Conservation (phyloP, 2,888 invertebrate species). For the Spodoptera exigua region DNA sequence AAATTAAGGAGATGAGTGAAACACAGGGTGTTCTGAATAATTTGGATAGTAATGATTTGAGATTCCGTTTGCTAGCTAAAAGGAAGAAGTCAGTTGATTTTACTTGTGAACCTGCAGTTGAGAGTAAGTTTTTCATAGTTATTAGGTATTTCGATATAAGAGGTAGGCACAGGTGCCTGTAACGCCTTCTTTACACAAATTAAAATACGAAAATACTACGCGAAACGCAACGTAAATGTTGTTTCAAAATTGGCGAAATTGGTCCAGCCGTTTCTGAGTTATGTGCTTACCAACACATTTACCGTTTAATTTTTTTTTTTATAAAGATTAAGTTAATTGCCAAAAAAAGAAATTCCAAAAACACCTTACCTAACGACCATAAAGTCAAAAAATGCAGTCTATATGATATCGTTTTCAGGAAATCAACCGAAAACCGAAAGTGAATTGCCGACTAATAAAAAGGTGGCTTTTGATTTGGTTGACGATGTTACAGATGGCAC, state of each 20-base stretch:
- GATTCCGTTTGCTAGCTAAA: slow-evolving; percentile 66
- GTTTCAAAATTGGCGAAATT: no score
- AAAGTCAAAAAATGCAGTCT: no score
- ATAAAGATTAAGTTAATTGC: no score
- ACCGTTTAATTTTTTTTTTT: no score
- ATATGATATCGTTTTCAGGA: slow-evolving; percentile 24
- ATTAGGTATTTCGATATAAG: background rate
- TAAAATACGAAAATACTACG: no score
- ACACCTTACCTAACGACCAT: no score
- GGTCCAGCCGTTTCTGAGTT: no score
- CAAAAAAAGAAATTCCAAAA: no score
- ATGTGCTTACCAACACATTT: no score
- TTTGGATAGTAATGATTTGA: slow-evolving; percentile 64
- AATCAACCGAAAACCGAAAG: slow-evolving; percentile 33
- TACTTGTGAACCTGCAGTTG: slow-evolving; percentile 1
- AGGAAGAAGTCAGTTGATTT: slow-evolving; percentile 53
- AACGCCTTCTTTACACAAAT: no score
- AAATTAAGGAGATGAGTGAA: background rate
- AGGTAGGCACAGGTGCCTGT: no score
- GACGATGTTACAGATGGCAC: slow-evolving; percentile 9
- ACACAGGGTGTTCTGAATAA: slow-evolving; percentile 2
- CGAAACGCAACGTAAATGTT: no score
- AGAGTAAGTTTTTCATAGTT: slow-evolving; percentile 38
- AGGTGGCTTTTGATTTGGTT: slow-evolving; percentile 61
- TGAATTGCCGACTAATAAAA: slow-evolving; percentile 44